Base-by-base conservation (phyloP, 2,888 invertebrate genomes). In the Geotrupes spiniger region DNA sequence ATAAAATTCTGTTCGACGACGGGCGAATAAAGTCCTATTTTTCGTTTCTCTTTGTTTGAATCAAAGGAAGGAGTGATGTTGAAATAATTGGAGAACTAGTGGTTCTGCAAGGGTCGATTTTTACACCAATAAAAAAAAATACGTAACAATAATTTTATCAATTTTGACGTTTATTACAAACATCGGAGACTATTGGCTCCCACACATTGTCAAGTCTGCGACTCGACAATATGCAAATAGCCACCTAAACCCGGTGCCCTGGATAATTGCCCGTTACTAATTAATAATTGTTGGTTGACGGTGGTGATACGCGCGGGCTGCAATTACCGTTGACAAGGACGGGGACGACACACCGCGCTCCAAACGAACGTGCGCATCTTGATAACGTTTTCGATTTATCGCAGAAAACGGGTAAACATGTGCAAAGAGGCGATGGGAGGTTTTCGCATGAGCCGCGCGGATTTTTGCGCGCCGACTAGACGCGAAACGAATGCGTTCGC, bases 241-340 rank as follows among this genome's bases (percentile, higher is more conserved):
- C 21, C 21, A 21, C 15, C 14, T 33, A 33, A 36, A 27, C 11
- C 15, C 14, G 42, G 46, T 38, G 51, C 47, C 44, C 37, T 12
- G 29, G n/a, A 41, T 51, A 44, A 51, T 48, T 47, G 33, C 40
- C 36, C 39, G 40, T 43, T 44, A 39, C 40, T 51, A 51, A 51
- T 51, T 48, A 51, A 36, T 51, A 48, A 51, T 51, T 51, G 51
- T 40, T 40, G 43, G 47, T 39, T 40, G 42, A n/a, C 36, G 36
- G 21, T 26, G 16, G 25, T 36, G 43, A 43, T 36, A 36, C 21
- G 36, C 14, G 11, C 25, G 27, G 9, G 43, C 17, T 33, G 43
- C 36, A 36, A 36, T 43, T 43, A 14, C 21, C 16, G 11, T 38
- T 16, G 21, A 21, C 33, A 33, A 12, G 33, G 33, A 33, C 33